Evolutionary conservation across 2,888 invertebrate species (phyloP), one percentile per base, ranked within the genome.

Genomic region (Meteorus colon): DNA sequence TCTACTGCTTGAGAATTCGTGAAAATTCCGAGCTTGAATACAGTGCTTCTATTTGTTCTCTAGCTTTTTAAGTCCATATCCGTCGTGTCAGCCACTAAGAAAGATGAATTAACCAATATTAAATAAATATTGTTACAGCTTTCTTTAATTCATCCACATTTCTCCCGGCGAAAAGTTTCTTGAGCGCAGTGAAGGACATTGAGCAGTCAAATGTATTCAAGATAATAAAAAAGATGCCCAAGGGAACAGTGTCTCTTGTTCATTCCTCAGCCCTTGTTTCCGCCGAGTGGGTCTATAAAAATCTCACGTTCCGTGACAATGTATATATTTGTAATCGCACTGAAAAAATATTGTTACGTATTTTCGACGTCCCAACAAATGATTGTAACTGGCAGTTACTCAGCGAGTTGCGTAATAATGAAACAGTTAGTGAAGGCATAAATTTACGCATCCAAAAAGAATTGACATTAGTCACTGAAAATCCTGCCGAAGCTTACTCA

Each of bases 181-280:
- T 24, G 1, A 24, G 24, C 24, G 24, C 24, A 1, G 24, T 24
- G 1, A 24, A 24, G 24, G 59, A 59, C 16, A 59, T 59, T 16
- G 89, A 90, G 14, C 80, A 90, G 0, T 94, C 94, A 0, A 90
- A 91, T 79, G 92, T 95, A 0, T 95, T 93, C 84, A 88, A 92
- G 80, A 91, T 95, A 8, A 92, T 96, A 16, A 90, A 91, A 77
- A 89, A 89, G 45, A 91, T 96, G 91, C 96, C 96, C 0, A 96
- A 96, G 84, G 96, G 95, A 2, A 94, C 92, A 0, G 92, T 93
- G 0, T 87, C 96, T 16, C 95, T 96, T 85, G 91, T 93, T 0
- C 95, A 95, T 84, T 92, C 94, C 80, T 92, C 93, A 76, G 93
- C 93, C 0, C 88, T 94, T 0, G 91, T 92, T 29, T 93, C 93